These are phyloP conservation scores for Cephus sareptanus DNA, from an alignment of 2,888 invertebrate genomes.

Conservation along the genomic window DNA sequence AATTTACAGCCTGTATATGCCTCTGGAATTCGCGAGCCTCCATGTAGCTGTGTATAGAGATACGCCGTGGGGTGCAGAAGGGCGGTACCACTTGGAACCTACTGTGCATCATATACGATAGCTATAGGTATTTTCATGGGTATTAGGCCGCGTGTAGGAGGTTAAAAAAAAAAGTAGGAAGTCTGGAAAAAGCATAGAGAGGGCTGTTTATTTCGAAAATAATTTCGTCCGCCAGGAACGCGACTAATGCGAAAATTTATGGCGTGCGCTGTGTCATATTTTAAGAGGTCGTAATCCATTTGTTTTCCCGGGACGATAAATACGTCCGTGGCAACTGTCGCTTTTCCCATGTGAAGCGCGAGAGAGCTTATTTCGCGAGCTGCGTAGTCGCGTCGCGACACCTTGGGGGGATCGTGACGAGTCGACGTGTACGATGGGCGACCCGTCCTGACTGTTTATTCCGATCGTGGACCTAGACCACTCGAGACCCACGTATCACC, in stretches of 20 bases:
- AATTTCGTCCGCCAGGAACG: not conserved
- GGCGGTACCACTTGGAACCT: not conserved
- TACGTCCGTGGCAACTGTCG: not conserved
- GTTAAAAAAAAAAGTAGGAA: constrained; percentile 25
- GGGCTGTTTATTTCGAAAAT: not conserved
- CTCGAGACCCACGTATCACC: not conserved
- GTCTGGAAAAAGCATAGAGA: not conserved
- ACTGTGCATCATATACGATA: not conserved
- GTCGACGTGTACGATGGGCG: not conserved
- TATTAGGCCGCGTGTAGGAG: constrained; percentile 4
- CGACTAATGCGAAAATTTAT: not conserved
- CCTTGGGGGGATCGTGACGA: not conserved
- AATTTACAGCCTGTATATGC: not conserved
- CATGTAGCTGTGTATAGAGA: not conserved
- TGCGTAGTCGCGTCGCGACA: not conserved
- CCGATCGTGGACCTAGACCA: not conserved
- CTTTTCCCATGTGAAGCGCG: not conserved
- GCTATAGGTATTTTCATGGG: not conserved
- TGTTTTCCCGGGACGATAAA: not conserved
- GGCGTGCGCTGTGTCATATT: not conserved
- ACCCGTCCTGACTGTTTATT: not conserved
- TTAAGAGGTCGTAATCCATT: constrained; percentile 3
- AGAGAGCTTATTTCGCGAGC: not conserved
- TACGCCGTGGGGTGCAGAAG: not conserved
- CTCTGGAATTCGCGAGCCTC: not conserved